Evolutionary conservation across 2,797 vertebrate species (phyloP).

Genomic region (Miichthys miiuy): DNA sequence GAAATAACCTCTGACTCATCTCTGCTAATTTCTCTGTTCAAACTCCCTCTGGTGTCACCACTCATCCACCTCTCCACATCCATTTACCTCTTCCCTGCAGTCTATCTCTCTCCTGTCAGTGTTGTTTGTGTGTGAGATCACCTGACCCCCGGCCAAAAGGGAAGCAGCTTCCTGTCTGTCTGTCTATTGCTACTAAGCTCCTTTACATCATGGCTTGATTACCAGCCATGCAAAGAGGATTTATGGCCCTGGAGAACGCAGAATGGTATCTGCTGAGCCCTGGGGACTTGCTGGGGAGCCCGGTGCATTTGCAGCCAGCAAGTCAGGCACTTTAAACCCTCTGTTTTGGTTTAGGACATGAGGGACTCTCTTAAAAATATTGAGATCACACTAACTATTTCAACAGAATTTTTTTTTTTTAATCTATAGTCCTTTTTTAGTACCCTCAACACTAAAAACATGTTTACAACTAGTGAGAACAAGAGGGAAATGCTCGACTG

Average conservation of each 20-base stretch:
- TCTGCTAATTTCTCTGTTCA: background rate
- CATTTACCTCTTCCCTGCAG: slow-evolving; percentile 26
- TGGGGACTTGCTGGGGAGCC: slow-evolving; percentile 65
- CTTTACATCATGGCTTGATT: slow-evolving; percentile 84
- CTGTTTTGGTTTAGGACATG: slow-evolving; percentile 47
- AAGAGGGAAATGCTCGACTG: slow-evolving; percentile 1
- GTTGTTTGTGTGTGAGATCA: slow-evolving; percentile 63
- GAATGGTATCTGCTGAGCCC: slow-evolving; percentile 75
- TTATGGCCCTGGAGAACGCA: slow-evolving; percentile 77
- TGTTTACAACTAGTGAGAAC: background rate
- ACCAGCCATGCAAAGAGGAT: slow-evolving; percentile 85
- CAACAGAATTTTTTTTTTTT: no score
- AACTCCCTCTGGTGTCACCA: slow-evolving; percentile 21
- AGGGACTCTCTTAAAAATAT: background rate
- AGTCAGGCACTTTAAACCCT: slow-evolving; percentile 45
- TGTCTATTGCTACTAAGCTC: slow-evolving; percentile 82
- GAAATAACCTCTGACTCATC: slow-evolving; percentile 3
- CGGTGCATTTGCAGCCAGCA: slow-evolving; percentile 59
- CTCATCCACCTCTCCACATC: slow-evolving; percentile 20
- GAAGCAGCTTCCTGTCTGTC: slow-evolving; percentile 63
- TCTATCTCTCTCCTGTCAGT: slow-evolving; percentile 38
- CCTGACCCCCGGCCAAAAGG: slow-evolving; percentile 70
- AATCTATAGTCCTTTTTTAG: background rate
- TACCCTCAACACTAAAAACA: background rate
- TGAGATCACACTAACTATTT: background rate